Evolutionary conservation across 2,113 vertebrate species (phyloP).

Genomic region (Catharus bicknelli): DNA sequence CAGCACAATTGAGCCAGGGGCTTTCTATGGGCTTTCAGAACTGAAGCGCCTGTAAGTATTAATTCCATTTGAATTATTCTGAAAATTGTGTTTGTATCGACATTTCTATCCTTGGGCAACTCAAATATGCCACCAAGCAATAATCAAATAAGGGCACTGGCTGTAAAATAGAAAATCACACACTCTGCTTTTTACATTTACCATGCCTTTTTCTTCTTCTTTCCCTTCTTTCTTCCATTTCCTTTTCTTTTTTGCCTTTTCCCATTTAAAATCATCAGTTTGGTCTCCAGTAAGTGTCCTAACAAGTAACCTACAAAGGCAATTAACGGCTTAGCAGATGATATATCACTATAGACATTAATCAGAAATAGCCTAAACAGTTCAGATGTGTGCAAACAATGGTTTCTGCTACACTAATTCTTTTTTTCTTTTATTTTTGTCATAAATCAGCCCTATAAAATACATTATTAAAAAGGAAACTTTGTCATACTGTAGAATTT

Average conservation of each 20-base stretch:
- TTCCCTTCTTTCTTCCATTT: background rate
- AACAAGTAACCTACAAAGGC: background rate
- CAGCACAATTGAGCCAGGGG: conserved; percentile 83
- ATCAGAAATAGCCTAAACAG: background rate
- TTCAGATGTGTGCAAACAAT: background rate
- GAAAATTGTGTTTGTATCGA: conserved; percentile 33
- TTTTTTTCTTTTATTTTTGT: background rate
- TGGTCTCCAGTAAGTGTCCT: background rate
- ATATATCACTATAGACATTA: background rate
- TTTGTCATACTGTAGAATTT: background rate
- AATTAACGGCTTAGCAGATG: background rate
- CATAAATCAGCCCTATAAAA: background rate
- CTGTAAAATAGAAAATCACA: background rate
- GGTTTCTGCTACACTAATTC: background rate
- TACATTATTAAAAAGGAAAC: background rate
- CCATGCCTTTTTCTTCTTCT: background rate
- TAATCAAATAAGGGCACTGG: background rate
- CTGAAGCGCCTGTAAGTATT: conserved; percentile 85
- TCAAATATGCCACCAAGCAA: conserved; percentile 36
- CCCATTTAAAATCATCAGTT: background rate
- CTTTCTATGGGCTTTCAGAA: conserved; percentile 83
- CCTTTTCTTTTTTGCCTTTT: background rate
- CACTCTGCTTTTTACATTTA: background rate
- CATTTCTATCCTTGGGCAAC: conserved; percentile 35
- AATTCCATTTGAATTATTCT: conserved; percentile 61